These are phyloP conservation scores for Ifrita kowaldi DNA, from an alignment of 2,113 vertebrate species.

Conservation along the genomic window DNA sequence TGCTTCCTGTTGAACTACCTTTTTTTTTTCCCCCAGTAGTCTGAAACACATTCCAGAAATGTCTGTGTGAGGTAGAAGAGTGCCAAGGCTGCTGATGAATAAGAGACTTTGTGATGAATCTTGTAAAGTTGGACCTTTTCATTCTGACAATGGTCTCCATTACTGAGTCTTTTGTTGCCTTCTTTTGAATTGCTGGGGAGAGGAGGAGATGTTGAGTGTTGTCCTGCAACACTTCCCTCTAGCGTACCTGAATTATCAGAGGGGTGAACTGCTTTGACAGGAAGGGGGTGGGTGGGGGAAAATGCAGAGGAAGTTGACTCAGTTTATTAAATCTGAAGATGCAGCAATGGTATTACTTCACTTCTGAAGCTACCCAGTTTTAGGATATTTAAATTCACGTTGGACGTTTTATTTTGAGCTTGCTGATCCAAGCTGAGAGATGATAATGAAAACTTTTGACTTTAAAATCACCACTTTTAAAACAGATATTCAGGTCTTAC, in stretches of 20 bases:
- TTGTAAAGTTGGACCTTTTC: slow-evolving; percentile 45
- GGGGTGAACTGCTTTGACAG: neutral
- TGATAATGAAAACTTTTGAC: neutral
- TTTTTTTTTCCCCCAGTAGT: neutral
- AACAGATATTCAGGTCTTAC: neutral
- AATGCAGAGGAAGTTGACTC: neutral
- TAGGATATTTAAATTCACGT: neutral
- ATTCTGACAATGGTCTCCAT: neutral
- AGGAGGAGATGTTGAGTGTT: neutral
- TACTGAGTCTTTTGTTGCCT: slow-evolving; percentile 13
- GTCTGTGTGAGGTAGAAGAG: neutral
- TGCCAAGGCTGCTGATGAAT: slow-evolving; percentile 15
- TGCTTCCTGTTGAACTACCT: neutral
- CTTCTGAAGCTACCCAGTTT: neutral
- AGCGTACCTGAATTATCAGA: neutral
- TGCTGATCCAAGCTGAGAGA: neutral
- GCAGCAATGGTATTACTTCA: neutral
- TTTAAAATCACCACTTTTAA: neutral
- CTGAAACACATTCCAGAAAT: slow-evolving; percentile 35
- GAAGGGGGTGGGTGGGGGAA: too few species aligned
- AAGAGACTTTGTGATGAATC: slow-evolving; percentile 23
- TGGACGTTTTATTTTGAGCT: neutral
- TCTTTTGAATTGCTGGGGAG: neutral
- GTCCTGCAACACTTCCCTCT: neutral
- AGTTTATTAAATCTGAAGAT: neutral